phyloP scores from a whole-genome alignment of 2,888 invertebrate species.

The Ellobium chinense region DNA sequence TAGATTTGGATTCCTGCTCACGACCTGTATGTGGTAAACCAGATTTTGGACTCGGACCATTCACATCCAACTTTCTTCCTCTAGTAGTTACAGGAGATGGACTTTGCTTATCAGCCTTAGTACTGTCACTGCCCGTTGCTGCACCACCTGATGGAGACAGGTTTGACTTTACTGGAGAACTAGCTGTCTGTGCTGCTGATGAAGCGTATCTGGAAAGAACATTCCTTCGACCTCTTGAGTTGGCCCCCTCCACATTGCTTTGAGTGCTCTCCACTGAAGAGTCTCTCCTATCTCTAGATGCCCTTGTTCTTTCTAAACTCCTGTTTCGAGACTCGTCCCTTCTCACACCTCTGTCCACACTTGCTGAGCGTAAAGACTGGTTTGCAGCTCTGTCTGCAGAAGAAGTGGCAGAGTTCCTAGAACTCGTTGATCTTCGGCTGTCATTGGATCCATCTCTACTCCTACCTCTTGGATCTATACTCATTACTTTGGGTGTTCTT shows the following conservation, averaged over 20 bases:
- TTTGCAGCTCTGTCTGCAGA: background rate
- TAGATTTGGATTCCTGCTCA: no score
- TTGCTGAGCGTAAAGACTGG: background rate
- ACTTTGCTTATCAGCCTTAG: background rate
- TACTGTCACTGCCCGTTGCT: background rate
- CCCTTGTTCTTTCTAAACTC: background rate
- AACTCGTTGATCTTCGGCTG: background rate
- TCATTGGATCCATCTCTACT: background rate
- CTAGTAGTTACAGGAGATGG: background rate
- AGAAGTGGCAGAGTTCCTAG: background rate
- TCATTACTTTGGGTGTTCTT: no score
- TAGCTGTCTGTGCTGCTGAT: background rate
- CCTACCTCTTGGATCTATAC: no score
- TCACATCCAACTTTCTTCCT: background rate
- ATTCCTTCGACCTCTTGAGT: background rate
- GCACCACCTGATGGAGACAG: no score
- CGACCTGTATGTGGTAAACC: no score
- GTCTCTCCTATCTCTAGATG: slow-evolving; percentile 1
- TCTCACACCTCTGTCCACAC: slow-evolving; percentile 21
- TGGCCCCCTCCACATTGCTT: slow-evolving; percentile 28
- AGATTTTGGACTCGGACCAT: background rate
- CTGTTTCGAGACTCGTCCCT: slow-evolving; percentile 7
- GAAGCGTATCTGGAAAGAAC: slow-evolving; percentile 21
- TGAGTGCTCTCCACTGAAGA: slow-evolving; percentile 38
- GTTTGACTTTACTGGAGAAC: background rate